A percentile compares a stretch with the other conserved stretches of the same genome.
phyloP scores from a whole-genome alignment of 2,113 vertebrate species.

The human (Homo sapiens) region GRCh38 chr11:115116001-115116500 shows the following conservation, averaged over 20 bases:
- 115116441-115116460: neutral
- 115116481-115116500: neutral
- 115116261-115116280: neutral
- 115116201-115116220: neutral
- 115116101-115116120: neutral
- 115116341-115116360: neutral
- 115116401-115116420: neutral
- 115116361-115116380: neutral
- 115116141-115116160: neutral
- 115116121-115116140: neutral
- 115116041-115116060: neutral
- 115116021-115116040: neutral
- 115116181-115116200: neutral
- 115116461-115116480: neutral
- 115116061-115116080: neutral
- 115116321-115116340: neutral
- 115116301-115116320: neutral
- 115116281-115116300: slow-evolving; percentile 32
- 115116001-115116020: neutral
- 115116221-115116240: neutral
- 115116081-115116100: neutral
- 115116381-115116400: neutral
- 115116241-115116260: neutral
- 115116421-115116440: neutral
- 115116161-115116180: neutral